Base-by-base conservation (phyloP, 2,797 vertebrate genomes). In the Tarsius wallacei region DNA sequence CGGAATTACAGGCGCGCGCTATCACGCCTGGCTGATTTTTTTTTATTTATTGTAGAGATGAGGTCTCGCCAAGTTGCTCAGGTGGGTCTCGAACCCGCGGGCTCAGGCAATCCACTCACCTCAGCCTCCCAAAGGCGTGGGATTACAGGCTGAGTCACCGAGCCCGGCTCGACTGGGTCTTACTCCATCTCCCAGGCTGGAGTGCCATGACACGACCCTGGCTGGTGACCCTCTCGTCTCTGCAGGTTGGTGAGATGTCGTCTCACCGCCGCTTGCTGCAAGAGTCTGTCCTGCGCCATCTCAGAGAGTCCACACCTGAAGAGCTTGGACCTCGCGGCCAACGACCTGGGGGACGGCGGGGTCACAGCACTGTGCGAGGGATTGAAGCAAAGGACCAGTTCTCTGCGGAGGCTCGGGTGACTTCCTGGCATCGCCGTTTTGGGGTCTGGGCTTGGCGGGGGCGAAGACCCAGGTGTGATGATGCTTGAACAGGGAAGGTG, bases 361-460 rank as follows among this genome's bases (percentile, higher is more conserved):
- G 19, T 90, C 1, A 0, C 0, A 0, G 33, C 3, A 0, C 93
- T 97, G 31, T 97, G 97, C 0, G 19, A 86, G 26, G 95, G 94
- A 0, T 61, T 97, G 66, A 87, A 22, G 12, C 59, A 73, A 0
- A 21, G 0, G 42, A 49, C 5, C 1, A 53, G 63, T 2, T 0
- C 17, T 15, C 95, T 97, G 85, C 19, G 2, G 21, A 94, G 96
- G 49, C 96, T 97, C 0, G 93, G 97, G 96, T 96, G 57, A 49
- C 55, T 16, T 42, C 81, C 24, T 14, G 9, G 74, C 33, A 4
- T 36, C 9, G 0, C 17, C 47, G 5, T 47, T 14, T 8, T 0
- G 93, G 47, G 57, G 90, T 57, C 15, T 15, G 22, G 24, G 49
- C 7, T 1, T 47, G 24, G 63, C 64, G 49, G n/a, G 17, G 28